phyloP scores from a whole-genome alignment of 2,797 vertebrate species.

The Saxicola maurus region DNA sequence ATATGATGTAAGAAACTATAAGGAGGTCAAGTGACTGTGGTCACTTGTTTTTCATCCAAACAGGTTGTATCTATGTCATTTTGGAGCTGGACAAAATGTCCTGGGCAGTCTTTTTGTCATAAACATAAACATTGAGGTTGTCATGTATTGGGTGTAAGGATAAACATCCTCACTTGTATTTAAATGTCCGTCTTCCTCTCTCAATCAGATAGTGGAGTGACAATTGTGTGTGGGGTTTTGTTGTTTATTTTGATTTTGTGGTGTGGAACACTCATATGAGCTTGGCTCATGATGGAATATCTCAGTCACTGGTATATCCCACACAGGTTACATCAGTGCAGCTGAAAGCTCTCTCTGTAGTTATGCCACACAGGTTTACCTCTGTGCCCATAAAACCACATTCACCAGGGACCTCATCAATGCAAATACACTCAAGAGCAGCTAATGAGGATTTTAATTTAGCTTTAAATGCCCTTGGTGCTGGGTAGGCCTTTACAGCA shows the following conservation, averaged over 20 bases:
- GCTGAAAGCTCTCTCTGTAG: conserved; percentile 49
- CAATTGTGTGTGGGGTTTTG: neutral
- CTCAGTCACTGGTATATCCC: neutral
- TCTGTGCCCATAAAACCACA: conserved; percentile 32
- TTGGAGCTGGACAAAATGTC: neutral
- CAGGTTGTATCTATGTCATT: neutral
- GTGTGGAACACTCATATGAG: neutral
- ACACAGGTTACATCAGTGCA: conserved; percentile 41
- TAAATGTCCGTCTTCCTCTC: conserved; percentile 4
- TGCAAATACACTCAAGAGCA: conserved; percentile 48
- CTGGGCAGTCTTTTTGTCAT: rapidly evolving
- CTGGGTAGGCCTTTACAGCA: conserved; percentile 56
- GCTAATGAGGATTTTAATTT: conserved; percentile 47
- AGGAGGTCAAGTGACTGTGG: neutral
- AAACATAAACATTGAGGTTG: neutral
- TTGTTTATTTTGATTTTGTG: conserved; percentile 13
- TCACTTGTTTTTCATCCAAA: neutral
- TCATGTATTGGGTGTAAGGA: neutral
- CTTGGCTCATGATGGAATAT: neutral
- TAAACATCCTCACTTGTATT: neutral
- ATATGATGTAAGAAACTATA: neutral
- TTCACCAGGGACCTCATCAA: conserved; percentile 51
- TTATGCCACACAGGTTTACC: conserved; percentile 42
- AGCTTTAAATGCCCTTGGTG: conserved; percentile 47
- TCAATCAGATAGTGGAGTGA: neutral